phyloP scores from a whole-genome alignment of 2,113 vertebrate species.

The Atlantisia rogersi region DNA sequence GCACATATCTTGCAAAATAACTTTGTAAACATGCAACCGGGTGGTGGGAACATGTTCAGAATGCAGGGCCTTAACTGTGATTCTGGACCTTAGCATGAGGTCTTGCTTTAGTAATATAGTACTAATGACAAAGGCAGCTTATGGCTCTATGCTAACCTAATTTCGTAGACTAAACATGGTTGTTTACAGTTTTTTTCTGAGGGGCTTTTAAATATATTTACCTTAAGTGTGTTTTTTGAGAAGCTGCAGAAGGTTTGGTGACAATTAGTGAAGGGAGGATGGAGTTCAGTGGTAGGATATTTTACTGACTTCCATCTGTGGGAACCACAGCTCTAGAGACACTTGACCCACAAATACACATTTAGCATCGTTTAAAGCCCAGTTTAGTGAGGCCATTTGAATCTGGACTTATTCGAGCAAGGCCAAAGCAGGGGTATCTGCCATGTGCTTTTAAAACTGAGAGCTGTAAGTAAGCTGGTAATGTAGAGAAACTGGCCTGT shows the following conservation, averaged over 20 bases:
- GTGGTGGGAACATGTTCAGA: background rate
- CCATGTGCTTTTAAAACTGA: background rate
- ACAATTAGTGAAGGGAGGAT: background rate
- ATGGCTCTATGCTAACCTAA: background rate
- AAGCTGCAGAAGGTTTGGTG: background rate
- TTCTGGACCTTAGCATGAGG: background rate
- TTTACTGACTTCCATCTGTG: background rate
- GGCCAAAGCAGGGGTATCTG: background rate
- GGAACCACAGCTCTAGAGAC: background rate
- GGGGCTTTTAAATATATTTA: background rate
- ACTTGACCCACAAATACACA: background rate
- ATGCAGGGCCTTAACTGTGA: background rate
- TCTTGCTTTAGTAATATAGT: background rate
- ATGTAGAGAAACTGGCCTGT: background rate
- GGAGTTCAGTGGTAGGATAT: background rate
- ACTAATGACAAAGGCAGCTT: background rate
- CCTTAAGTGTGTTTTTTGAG: background rate
- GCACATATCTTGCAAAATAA: background rate
- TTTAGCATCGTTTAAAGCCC: background rate
- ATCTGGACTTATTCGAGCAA: background rate
- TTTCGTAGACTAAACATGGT: background rate
- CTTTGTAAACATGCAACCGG: background rate
- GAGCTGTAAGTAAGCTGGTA: background rate
- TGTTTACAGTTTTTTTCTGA: background rate
- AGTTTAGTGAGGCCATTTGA: background rate